Evolutionary conservation across 2,888 invertebrate genomes (phyloP), one percentile per base, ranked within the genome.

Genomic region (Leucania comma): DNA sequence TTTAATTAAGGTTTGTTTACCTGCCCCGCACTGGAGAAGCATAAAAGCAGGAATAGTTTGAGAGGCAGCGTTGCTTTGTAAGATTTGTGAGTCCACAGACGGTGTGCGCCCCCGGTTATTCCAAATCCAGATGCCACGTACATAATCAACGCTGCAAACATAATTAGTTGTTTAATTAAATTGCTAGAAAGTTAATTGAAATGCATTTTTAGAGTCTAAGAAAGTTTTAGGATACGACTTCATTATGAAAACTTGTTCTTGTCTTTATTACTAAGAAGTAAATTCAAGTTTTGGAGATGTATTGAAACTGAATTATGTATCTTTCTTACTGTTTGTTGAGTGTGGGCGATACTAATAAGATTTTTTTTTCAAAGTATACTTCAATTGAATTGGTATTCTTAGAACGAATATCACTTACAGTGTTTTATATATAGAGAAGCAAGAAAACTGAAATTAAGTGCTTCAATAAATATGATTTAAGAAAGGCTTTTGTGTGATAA

Each of bases 31-130:
- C 96, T 92, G 12, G 97, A 96, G 87, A 96, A 97, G 82, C 96
- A 97, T 50, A 96, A 84, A 75, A 97, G 96, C 38, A 97, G 91
- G 63, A 97, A 94, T 50, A 96, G 89, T 83, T 97, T 96, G 20
- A 97, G 90, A 2, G 97, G 97, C 65, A 96, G 79, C 82, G 96
- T 97, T 1, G 97, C 97, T 92, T 97, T 97, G 88, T 96, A 97
- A n/a, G 97, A 94, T 87, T 96, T 96, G 91, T 97, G 97, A 42
- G 97, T 97, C 97, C 97, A 97, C 53, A 97, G 92, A 61, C 97
- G 93, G 90, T 98, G 97, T 1, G 96, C 97, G n/a, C 97, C 97
- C 3, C 97, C 97, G 0, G 97, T 97, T 54, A 97, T 97, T 26
- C 97, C 97, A 83, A 97, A 97, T 42, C 97, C 97, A 71, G 96